These are phyloP conservation scores for Natator depressus DNA, from an alignment of 2,113 vertebrate species.

Conservation along the genomic window DNA sequence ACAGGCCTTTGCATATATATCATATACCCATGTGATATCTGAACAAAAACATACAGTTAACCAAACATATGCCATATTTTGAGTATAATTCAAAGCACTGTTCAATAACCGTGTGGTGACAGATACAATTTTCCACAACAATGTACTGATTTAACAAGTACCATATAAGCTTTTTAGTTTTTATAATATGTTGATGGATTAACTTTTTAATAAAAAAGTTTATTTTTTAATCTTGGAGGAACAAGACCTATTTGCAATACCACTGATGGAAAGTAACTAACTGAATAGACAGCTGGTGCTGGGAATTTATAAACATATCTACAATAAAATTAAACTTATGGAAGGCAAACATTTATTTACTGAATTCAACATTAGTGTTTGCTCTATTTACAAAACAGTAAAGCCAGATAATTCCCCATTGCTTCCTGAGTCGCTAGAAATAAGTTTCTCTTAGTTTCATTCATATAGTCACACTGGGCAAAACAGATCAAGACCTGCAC, in stretches of 20 bases:
- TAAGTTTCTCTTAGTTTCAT: background rate
- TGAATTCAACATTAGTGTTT: background rate
- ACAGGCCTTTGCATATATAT: background rate
- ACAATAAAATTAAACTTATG: background rate
- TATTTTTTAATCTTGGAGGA: background rate
- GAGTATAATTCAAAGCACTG: rapidly evolving
- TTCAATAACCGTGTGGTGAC: background rate
- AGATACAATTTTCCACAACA: background rate
- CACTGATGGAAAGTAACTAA: background rate
- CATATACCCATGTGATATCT: background rate
- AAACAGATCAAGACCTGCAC: rapidly evolving
- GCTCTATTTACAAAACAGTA: background rate
- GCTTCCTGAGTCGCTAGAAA: background rate
- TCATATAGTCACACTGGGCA: background rate
- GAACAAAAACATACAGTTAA: background rate
- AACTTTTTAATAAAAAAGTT: background rate
- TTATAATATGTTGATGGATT: background rate
- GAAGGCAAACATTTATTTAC: background rate
- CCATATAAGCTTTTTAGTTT: background rate
- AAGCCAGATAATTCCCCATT: background rate
- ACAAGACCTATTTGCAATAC: background rate
- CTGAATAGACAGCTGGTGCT: background rate
- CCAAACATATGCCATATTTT: background rate
- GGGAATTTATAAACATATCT: background rate
- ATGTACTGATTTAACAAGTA: background rate